Base-by-base conservation (phyloP, 2,888 invertebrate genomes). In the Melipona bicolor region DNA sequence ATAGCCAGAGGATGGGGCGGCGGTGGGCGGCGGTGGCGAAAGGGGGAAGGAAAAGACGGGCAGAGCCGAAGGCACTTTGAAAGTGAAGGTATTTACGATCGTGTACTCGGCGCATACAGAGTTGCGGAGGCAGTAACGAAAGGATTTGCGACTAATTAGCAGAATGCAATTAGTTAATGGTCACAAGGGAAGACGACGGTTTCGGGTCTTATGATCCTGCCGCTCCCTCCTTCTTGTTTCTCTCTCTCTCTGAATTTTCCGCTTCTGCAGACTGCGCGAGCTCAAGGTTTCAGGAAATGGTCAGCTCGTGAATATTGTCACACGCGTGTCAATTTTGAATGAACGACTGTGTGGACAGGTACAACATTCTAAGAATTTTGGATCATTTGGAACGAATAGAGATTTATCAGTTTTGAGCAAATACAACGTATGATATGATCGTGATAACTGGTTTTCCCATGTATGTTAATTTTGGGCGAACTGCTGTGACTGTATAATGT, bases 101-200 rank as follows among this genome's bases (percentile, higher is more conserved):
- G 88, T 87, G 86, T 87, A 86, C 86, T 78, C 59, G 69, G 71
- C 78, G 84, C 80, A 88, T 83, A 89, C 88, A 87, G 69, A 89
- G 83, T 77, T 77, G 74, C 62, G 81, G 79, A 85, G 81, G 83
- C 81, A 85, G 87, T 79, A 83, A 85, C 84, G 83, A 70, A 88
- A 86, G 87, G 90, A 90, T 90, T 90, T 89, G 85, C 83, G 84
- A 91, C 88, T 90, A 91, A 91, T 91, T 89, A 90, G 87, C 82
- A 82, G 86, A 88, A 89, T 88, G 88, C 89, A 91, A 91, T 91
- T 90, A 91, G 89, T 90, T 91, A 90, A 91, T 91, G 90, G 90
- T 86, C 87, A 85, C 86, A 84, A 84, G 84, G 83, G 83, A 85
- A 87, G 79, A 74, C 83, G 86, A 85, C 80, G 85, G 80, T 85